Evolutionary conservation across 2,113 vertebrate genomes (phyloP).

Genomic region (Corythaeola cristata): DNA sequence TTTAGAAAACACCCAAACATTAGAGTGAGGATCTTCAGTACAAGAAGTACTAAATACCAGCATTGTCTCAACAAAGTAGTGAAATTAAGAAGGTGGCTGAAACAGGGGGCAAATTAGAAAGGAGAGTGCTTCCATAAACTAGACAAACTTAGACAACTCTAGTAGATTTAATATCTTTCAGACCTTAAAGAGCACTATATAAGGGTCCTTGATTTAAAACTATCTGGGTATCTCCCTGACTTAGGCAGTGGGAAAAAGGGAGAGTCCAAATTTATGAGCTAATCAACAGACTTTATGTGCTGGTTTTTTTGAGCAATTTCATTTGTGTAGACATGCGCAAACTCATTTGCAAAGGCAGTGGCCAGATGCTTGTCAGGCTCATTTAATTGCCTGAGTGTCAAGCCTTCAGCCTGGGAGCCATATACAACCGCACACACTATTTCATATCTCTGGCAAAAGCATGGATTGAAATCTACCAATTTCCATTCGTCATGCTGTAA

Average conservation of each 20-base stretch:
- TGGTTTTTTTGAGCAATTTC: neutral
- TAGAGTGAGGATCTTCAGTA: neutral
- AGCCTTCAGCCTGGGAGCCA: neutral
- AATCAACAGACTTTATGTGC: neutral
- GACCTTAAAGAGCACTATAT: neutral
- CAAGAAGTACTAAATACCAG: neutral
- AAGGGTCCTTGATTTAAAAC: neutral
- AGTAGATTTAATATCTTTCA: neutral
- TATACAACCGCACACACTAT: neutral
- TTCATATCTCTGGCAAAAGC: constrained; percentile 20
- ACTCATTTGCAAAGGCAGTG: neutral
- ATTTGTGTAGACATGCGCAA: neutral
- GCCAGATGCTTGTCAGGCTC: constrained; percentile 4
- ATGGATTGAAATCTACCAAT: constrained; percentile 15
- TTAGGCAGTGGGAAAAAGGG: accelerated
- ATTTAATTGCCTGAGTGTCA: constrained; percentile 9
- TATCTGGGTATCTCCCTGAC: neutral
- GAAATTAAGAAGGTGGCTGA: neutral
- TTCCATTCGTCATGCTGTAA: constrained; percentile 43
- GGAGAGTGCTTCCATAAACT: neutral
- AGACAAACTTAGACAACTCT: neutral
- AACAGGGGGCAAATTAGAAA: neutral
- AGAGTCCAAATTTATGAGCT: neutral
- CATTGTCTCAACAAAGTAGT: neutral
- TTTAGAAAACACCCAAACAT: neutral